Evolutionary conservation across 37 sponge, comb jelly and placozoan species (phyloP).

Genomic region (Theonella swinhoei): DNA sequence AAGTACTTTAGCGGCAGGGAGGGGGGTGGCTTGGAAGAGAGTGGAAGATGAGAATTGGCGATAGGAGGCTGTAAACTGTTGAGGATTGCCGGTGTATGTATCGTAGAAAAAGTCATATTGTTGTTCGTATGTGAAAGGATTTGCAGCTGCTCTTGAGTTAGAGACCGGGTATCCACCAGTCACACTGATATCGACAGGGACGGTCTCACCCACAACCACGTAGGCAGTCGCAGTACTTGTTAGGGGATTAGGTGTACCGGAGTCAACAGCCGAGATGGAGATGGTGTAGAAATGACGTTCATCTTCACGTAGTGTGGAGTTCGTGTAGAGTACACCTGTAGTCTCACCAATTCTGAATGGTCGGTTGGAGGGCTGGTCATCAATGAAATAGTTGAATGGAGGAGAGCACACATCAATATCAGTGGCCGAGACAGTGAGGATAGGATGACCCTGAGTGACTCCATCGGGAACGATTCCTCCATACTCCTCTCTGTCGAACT

Average conservation of each 20-base stretch:
- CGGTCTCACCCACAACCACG: slow-evolving; percentile 63
- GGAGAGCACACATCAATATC: slow-evolving; percentile 72
- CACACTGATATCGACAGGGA: slow-evolving; percentile 54
- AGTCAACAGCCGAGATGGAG: slow-evolving; percentile 46
- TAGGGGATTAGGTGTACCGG: slow-evolving; percentile 15
- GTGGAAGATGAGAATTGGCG: neutral
- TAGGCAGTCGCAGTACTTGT: slow-evolving; percentile 47
- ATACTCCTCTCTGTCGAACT: slow-evolving; percentile 31
- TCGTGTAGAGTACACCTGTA: slow-evolving; percentile 25
- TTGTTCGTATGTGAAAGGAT: slow-evolving; percentile 28
- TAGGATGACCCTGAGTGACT: neutral
- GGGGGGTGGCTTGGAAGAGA: slow-evolving; percentile 13
- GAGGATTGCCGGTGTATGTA: neutral
- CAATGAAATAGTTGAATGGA: slow-evolving; percentile 31
- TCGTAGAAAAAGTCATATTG: slow-evolving; percentile 34
- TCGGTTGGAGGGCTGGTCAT: neutral
- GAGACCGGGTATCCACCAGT: slow-evolving; percentile 49
- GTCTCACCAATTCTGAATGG: slow-evolving; percentile 10
- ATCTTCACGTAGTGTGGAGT: neutral
- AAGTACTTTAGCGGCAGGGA: slow-evolving; percentile 27
- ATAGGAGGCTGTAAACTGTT: slow-evolving; percentile 28
- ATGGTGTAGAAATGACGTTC: slow-evolving; percentile 22
- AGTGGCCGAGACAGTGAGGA: slow-evolving; percentile 41
- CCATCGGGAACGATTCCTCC: slow-evolving; percentile 24
- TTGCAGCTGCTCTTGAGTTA: neutral